Evolutionary conservation across 2,797 vertebrate species (phyloP), one percentile per base, ranked within the genome.

Genomic region (Sebastes cheni): DNA sequence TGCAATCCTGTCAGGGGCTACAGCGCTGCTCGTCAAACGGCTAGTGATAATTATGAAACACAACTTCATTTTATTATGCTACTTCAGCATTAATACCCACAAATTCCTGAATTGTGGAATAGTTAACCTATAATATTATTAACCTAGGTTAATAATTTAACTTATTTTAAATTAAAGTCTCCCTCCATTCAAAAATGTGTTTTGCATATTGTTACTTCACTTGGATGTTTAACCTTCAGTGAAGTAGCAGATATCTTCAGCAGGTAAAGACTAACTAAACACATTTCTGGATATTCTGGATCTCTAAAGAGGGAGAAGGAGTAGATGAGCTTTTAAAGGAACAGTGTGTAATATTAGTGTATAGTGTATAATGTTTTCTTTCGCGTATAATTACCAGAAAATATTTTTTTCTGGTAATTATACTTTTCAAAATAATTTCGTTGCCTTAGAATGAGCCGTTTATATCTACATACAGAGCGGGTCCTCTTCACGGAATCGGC

Each of bases 1-100:
- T 29, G 84, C 67, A 77, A 76, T 56, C 80, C 84, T 80, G 69
- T 78, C 80, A 82, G 80, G 71, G 34, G 64, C 66, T 16, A 22
- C 56, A 22, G 56, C 58, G 16, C 20, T n/a, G 52, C 56, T 42
- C 18, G 42, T 77, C 50, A 11, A 60, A 80, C 52, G 55, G 59
- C 32, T 27, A 29, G 0, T 56, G 27, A 71, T 36, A 4, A 59
- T 59, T 36, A 42, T 50, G 39, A 72, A 81, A 79, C 32, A 34
- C 10, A 30, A 25, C 23, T 4, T 8, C 6, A 42, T 62, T 67
- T 72, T 2, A 65, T 52, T 16, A 32, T 16, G 27, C n/a, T 67
- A 60, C 55, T 61, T 27, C 14, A 27, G 54, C 36, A 12, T 65
- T 64, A 34, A 39, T 70, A 64, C n/a, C 18, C 52, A 46, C 56